These are phyloP conservation scores for Micronycteris hirsuta DNA, from an alignment of 2,113 vertebrate species.

Conservation along the genomic window DNA sequence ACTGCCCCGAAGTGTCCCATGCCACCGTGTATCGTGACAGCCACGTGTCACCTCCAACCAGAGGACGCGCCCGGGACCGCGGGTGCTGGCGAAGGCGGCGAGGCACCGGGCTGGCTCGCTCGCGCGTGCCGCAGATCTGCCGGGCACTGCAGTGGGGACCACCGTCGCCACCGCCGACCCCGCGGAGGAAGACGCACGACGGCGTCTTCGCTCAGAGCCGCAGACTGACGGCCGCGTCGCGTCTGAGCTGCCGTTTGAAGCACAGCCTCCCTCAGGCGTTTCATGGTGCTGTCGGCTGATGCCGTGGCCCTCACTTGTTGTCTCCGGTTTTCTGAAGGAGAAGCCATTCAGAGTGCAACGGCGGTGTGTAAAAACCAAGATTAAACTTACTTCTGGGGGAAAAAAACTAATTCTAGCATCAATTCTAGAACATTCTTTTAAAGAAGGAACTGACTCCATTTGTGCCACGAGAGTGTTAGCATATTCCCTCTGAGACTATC, in stretches of 20 bases:
- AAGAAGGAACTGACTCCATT: neutral
- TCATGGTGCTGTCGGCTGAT: neutral
- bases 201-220: neutral
- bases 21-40: accelerated
- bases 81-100: accelerated
- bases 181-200: accelerated
- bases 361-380: neutral
- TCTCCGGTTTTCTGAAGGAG: neutral
- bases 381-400: neutral
- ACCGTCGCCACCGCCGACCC: neutral
- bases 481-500: neutral
- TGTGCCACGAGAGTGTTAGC: neutral
- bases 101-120: too few species aligned
- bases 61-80: accelerated
- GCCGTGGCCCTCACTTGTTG: neutral
- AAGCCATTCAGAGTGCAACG: neutral
- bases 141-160: accelerated
- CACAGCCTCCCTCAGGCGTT: neutral
- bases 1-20: accelerated
- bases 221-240: accelerated
- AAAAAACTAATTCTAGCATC: neutral
- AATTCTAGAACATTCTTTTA: neutral
- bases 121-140: neutral
- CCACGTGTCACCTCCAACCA: neutral
- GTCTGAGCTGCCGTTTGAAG: neutral